Conservation (phyloP, 2,797 vertebrate genomes). For the Euthynnus affinis region DNA sequence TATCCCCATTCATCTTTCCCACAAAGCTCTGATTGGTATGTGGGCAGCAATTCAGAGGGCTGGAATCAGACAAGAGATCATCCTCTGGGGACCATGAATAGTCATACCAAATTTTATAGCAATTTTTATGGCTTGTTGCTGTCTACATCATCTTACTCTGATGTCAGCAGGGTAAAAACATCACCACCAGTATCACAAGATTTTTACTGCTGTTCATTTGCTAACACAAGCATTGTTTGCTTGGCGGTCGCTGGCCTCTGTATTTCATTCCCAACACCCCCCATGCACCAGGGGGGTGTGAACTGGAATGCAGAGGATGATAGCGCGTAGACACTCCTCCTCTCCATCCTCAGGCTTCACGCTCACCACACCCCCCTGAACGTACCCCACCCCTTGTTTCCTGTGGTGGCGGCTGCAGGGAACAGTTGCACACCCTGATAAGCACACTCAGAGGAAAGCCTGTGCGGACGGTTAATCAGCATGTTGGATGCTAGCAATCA, state of each 20-base stretch:
- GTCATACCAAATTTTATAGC: neutral
- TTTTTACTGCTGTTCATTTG: neutral
- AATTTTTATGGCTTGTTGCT: neutral
- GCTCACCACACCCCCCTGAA: slow-evolving; percentile 31
- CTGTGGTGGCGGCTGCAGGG: slow-evolving; percentile 72
- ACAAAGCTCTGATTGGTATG: no score
- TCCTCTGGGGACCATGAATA: no score
- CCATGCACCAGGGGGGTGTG: neutral
- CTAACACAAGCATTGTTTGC: neutral
- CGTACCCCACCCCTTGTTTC: slow-evolving; percentile 76
- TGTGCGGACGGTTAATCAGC: slow-evolving; percentile 78
- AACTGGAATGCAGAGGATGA: slow-evolving; percentile 38
- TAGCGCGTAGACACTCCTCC: slow-evolving; percentile 24
- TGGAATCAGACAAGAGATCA: no score
- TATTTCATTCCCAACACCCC: neutral
- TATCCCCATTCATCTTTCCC: no score
- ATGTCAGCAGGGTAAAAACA: neutral
- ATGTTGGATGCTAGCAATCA: slow-evolving; percentile 79
- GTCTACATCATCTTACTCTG: neutral
- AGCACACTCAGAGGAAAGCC: slow-evolving; percentile 78
- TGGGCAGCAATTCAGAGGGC: no score
- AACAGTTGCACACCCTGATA: slow-evolving; percentile 84
- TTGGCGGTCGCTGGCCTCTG: neutral
- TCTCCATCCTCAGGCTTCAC: neutral
- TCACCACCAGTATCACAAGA: neutral